Base-by-base conservation (phyloP, 2,888 invertebrate species). In the Dione juno region DNA sequence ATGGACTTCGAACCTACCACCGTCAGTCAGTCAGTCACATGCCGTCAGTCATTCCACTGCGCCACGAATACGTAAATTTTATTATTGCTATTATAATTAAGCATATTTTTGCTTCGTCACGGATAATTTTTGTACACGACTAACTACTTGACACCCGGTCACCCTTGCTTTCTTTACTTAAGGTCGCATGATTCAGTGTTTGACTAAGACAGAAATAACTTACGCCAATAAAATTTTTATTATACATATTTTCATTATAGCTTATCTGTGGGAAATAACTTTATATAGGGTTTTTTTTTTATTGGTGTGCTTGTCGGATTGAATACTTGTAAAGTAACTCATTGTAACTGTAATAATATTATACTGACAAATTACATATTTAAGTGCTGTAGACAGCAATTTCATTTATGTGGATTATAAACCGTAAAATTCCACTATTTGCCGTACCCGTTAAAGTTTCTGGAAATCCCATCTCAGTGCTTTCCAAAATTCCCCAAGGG, bases 111-210 rank as follows among this genome's bases (percentile, higher is more conserved):
- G 48, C 16, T 28, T 35, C 37, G 35, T 61, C 53, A 70, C 11
- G 53, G 53, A 43, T 45, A 53, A 53, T 53, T 59, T 43, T 59
- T 45, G 40, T 48, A 41, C 37, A 37, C 64, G 67, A 69, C 54
- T 69, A 66, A 71, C 54, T 67, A 19, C 65, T 61, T 63, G 53
- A 66, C 66, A 68, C 45, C 19, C 61, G 41, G 66, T 68, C 70
- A 69, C 67, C 61, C 70, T 61, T 52, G 70, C 73, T 73, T 71
- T 74, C 74, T 67, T 69, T 53, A 48, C 45, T 61, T 68, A 69
- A 69, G 71, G 73, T 69, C 69, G 50, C 6, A 16, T 35, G 57
- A 71, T 40, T 64, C 64, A 64, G 19, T 19, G 37, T 16, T 40
- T 64, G 64, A 64, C 64, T 50, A 37, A 64, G 50, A 37, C 48